Evolutionary conservation across 2,797 vertebrate genomes (phyloP).

Genomic region (Poecile montanus): DNA sequence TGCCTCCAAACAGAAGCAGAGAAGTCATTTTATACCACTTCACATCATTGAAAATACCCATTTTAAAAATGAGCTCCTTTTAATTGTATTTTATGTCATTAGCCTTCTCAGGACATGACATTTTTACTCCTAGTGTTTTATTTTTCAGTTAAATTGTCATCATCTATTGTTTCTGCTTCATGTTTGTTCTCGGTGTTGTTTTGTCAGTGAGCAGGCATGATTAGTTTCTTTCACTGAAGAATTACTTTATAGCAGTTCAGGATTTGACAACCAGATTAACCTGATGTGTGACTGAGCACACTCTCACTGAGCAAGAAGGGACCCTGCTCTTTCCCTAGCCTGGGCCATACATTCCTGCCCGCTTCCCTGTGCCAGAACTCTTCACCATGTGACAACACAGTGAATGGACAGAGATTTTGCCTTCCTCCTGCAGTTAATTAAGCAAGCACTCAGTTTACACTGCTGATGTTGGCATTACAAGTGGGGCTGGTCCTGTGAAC

Average conservation of each 20-base stretch:
- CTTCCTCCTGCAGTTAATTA: background rate
- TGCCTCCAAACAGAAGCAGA: background rate
- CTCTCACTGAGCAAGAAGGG: background rate
- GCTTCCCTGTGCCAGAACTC: background rate
- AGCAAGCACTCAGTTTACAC: background rate
- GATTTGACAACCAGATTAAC: background rate
- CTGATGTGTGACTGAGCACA: background rate
- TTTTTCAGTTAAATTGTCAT: background rate
- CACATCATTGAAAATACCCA: background rate
- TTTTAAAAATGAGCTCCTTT: background rate
- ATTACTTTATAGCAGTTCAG: conserved; percentile 18
- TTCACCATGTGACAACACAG: background rate
- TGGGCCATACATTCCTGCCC: background rate
- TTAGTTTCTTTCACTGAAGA: background rate
- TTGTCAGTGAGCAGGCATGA: background rate
- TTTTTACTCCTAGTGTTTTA: background rate
- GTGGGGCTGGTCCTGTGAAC: background rate
- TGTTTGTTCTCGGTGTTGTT: background rate
- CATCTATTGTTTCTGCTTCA: background rate
- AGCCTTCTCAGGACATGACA: background rate
- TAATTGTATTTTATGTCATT: background rate
- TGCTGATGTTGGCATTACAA: background rate
- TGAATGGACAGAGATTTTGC: background rate
- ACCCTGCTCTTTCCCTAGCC: background rate
- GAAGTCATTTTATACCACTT: background rate